A percentile compares a stretch with the other conserved stretches of the same genome.
phyloP scores from a whole-genome alignment of 2,888 invertebrate species.

The Caenorhabditis sulstoni region DNA sequence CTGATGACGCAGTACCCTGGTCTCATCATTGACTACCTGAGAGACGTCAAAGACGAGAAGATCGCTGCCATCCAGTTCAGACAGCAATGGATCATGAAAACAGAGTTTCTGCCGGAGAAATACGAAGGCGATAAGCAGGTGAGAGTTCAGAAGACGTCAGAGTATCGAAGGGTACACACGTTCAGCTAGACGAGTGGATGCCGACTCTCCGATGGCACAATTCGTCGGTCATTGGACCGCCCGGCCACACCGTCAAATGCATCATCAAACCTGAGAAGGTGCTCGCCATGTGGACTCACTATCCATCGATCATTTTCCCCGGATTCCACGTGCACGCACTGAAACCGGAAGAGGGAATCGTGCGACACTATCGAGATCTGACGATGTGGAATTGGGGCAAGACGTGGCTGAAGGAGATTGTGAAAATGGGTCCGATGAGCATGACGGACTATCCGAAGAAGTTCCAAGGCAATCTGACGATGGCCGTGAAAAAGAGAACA shows the following conservation, averaged over 20 bases:
- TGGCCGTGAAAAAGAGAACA: conserved; percentile 40
- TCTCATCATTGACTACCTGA: conserved; percentile 44
- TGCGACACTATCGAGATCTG: conserved; percentile 55
- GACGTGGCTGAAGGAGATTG: conserved; percentile 51
- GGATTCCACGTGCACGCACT: conserved; percentile 26
- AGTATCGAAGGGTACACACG: background rate
- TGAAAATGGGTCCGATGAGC: conserved; percentile 43
- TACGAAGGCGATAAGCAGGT: conserved; percentile 46
- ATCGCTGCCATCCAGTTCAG: conserved; percentile 43
- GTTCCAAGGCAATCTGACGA: conserved; percentile 34
- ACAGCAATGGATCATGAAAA: conserved; percentile 61
- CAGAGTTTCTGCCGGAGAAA: conserved; percentile 49
- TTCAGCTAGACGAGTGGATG: conserved; percentile 48
- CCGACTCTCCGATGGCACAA: conserved; percentile 58
- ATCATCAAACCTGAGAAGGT: conserved; percentile 52
- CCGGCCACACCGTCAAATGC: conserved; percentile 54
- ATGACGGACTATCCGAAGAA: conserved; percentile 46
- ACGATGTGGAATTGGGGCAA: conserved; percentile 57
- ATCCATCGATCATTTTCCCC: conserved; percentile 38
- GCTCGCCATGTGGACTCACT: conserved; percentile 51
- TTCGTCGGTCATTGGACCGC: conserved; percentile 38
- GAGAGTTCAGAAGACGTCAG: background rate
- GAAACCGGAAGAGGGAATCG: conserved; percentile 49
- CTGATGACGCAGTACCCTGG: conserved; percentile 56
- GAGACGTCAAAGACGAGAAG: conserved; percentile 24